Evolutionary conservation across 2,113 vertebrate genomes (phyloP).

Genomic region (Sylvietta virens): DNA sequence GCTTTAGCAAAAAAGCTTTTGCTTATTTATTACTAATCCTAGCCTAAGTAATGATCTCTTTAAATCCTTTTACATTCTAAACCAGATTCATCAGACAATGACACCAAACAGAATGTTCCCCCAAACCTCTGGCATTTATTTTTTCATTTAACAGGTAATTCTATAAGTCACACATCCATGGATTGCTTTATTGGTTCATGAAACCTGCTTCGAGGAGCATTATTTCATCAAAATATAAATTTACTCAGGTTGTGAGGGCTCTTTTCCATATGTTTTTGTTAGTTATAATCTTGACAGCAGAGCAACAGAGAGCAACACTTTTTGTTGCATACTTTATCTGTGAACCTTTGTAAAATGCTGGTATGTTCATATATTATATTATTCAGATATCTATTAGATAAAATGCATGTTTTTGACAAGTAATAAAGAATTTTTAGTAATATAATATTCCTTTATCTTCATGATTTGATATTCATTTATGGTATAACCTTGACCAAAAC

Average conservation of each 20-base stretch:
- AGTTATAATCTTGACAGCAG: slow-evolving; percentile 16
- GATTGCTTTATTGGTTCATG: slow-evolving; percentile 35
- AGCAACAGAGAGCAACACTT: not conserved
- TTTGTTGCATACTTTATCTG: slow-evolving; percentile 6
- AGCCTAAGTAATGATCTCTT: slow-evolving; percentile 59
- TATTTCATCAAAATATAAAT: slow-evolving; percentile 46
- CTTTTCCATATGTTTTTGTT: slow-evolving; percentile 9
- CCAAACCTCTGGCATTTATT: slow-evolving; percentile 30
- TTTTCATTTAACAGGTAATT: slow-evolving; percentile 50
- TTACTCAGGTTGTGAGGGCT: not conserved
- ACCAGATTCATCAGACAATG: slow-evolving; percentile 62
- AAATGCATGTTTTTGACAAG: not conserved
- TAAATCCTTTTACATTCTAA: slow-evolving; percentile 57
- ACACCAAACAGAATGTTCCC: slow-evolving; percentile 12
- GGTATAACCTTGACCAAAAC: slow-evolving; percentile 20
- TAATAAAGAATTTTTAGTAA: not conserved
- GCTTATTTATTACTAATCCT: slow-evolving; percentile 68
- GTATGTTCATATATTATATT: not conserved
- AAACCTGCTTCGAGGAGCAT: slow-evolving; percentile 25
- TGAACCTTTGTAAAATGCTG: not conserved
- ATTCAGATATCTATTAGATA: not conserved
- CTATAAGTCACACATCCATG: slow-evolving; percentile 19
- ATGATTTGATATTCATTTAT: not conserved
- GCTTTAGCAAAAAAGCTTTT: slow-evolving; percentile 59
- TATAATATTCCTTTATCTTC: not conserved